Evolutionary conservation across 1,140 invertebrate species (phyloP), one percentile per base, ranked within the genome.

Genomic region (Yoshiicerus persimilis): DNA sequence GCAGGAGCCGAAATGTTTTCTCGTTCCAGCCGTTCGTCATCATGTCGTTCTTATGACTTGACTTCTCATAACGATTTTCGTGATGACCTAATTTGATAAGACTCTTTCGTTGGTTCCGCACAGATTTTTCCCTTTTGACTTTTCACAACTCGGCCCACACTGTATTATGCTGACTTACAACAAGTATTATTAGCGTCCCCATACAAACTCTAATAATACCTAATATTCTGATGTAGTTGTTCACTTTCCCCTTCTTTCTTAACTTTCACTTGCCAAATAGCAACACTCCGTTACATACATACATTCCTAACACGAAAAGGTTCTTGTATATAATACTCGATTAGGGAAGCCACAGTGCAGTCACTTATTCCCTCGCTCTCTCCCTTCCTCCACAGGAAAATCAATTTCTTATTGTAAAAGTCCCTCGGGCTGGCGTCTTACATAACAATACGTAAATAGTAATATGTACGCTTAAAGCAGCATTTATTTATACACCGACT

Each of bases 1-100:
- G 38, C 13, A 39, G 1, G 41, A 56, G 47, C 16, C n/a, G 13
- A 56, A 56, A 56, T 56, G 47, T 56, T 56, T 47, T 56, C 47
- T n/a, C 47, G 16, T 56, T 16, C 47, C 16, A 13, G 41, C 41
- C 62, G 56, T 86, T 86, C 56, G 56, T 70, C 27, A 36, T 56
- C 47, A 56, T n/a, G 47, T 56, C 47, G 47, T 56, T 56, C 47
- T 56, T 56, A n/a, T 87, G 38, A 66, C 64, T 36, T 36, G 47
- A 56, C 66, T 70, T 70, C 64, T 70, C 75, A 80, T 80, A 88
- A 88, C 87, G 87, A 88, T 88, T 88, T 87, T 88, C 83, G 34
- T 66, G 87, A 88, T 88, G 87, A 62, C 87, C 87, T 39, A 25
- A 70, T 88, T 88, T 84, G 87, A 88, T 88, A 64, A 88, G 32